A percentile compares a stretch with the other conserved stretches of the same genome.
Conservation (phyloP, 2,113 vertebrate species). For the Gnathochromis pfefferi region DNA sequence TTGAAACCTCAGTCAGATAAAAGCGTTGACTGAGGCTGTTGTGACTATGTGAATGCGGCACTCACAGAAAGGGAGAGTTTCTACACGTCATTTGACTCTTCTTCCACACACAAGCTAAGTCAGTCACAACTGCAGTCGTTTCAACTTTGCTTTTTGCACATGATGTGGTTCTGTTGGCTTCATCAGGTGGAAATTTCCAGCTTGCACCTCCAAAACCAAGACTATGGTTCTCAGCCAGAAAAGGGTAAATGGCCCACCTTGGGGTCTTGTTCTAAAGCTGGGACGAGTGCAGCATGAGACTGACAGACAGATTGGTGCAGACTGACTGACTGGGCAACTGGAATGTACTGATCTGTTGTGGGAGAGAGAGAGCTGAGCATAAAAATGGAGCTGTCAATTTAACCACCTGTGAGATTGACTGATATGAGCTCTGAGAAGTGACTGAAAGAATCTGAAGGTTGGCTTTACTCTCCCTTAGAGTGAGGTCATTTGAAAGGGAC, state of each 20-base stretch:
- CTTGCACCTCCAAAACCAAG: not conserved
- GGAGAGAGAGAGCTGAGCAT: not conserved
- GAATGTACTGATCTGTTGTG: not conserved
- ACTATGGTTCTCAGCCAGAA: not conserved
- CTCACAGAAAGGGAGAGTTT: not conserved
- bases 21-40: not conserved
- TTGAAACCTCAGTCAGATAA: not conserved
- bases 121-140: not conserved
- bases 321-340: not conserved
- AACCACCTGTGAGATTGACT: not conserved
- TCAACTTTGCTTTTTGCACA: not conserved
- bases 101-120: not conserved
- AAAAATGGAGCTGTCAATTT: not conserved
- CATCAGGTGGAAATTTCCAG: not conserved
- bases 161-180: not conserved
- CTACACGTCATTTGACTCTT: not conserved
- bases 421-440: accelerated
- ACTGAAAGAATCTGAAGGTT: not conserved
- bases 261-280: not conserved
- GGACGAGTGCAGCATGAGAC: not conserved
- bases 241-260: not conserved
- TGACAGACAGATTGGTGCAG: not conserved
- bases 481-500: not conserved
- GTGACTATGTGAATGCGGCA: not conserved
- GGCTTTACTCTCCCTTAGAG: not conserved